Evolutionary conservation across 1,140 invertebrate species (phyloP).

Genomic region (Drosophila kepulauana): DNA sequence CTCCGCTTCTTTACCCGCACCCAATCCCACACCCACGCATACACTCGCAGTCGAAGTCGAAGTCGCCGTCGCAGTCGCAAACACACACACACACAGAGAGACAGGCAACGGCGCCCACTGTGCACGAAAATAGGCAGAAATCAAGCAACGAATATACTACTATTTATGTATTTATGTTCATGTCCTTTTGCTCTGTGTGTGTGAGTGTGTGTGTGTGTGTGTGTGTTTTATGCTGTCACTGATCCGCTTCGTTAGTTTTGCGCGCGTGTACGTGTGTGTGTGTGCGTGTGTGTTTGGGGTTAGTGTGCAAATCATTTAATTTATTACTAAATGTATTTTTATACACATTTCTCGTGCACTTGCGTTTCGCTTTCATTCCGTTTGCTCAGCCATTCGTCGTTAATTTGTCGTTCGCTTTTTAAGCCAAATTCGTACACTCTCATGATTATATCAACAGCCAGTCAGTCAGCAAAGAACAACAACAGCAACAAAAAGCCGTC

Average conservation of each 20-base stretch:
- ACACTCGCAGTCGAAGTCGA: not conserved
- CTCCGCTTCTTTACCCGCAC: constrained; percentile 24
- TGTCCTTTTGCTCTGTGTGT: constrained; percentile 39
- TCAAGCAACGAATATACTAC: constrained; percentile 57
- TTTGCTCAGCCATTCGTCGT: constrained; percentile 48
- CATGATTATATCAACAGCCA: constrained; percentile 64
- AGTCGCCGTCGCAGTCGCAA: not conserved
- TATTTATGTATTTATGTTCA: constrained; percentile 60
- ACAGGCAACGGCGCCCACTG: constrained; percentile 15
- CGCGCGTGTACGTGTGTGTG: constrained; percentile 60
- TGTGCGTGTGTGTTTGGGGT: constrained; percentile 41
- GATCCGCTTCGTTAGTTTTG: constrained; percentile 75
- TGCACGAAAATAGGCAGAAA: constrained; percentile 58
- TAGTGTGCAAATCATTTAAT: constrained; percentile 81
- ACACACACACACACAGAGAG: constrained; percentile 11
- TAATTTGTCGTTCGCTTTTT: constrained; percentile 75
- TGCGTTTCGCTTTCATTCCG: constrained; percentile 52
- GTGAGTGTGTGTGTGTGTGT: constrained; percentile 31
- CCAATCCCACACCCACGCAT: constrained; percentile 4
- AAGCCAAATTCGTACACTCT: constrained; percentile 65
- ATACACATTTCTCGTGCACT: constrained; percentile 70
- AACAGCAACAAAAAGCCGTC: constrained; percentile 52
- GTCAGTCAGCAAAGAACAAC: constrained; percentile 27
- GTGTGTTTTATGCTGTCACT: constrained; percentile 56
- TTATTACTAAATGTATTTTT: constrained; percentile 78